Conservation (phyloP, 2,113 vertebrate species). For the Merops nubicus region DNA sequence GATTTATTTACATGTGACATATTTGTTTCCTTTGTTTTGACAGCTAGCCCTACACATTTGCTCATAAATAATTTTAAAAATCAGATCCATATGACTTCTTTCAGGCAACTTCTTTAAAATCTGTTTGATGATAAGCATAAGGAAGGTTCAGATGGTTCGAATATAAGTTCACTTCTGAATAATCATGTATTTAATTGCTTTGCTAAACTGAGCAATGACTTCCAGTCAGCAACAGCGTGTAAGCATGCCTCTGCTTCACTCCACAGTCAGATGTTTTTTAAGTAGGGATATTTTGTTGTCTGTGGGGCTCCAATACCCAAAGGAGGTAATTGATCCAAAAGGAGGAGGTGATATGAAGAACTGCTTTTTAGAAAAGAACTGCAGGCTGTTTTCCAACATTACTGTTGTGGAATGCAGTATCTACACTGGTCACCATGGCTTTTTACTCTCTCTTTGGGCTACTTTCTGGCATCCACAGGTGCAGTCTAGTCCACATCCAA, state of each 20-base stretch:
- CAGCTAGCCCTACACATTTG: not conserved
- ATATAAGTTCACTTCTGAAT: conserved; percentile 12
- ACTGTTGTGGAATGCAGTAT: not conserved
- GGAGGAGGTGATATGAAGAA: not conserved
- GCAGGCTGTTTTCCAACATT: not conserved
- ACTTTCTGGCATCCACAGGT: not conserved
- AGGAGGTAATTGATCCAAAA: not conserved
- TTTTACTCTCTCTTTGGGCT: not conserved
- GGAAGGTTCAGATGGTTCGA: not conserved
- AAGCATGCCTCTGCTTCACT: not conserved
- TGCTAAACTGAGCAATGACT: not conserved
- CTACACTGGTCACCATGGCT: not conserved
- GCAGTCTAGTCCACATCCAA: not conserved
- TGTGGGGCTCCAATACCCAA: not conserved
- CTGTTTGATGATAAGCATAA: not conserved
- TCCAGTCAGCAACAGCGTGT: not conserved
- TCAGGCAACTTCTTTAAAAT: not conserved
- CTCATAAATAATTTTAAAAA: not conserved
- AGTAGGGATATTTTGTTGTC: not conserved
- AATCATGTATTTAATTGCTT: not conserved
- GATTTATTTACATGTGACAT: not conserved
- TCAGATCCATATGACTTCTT: not conserved
- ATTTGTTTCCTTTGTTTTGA: conserved; percentile 30
- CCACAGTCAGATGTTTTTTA: not conserved
- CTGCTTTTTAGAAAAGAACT: not conserved